Base-by-base conservation (phyloP, 1,140 invertebrate genomes). In the Pteromalus puparum region DNA sequence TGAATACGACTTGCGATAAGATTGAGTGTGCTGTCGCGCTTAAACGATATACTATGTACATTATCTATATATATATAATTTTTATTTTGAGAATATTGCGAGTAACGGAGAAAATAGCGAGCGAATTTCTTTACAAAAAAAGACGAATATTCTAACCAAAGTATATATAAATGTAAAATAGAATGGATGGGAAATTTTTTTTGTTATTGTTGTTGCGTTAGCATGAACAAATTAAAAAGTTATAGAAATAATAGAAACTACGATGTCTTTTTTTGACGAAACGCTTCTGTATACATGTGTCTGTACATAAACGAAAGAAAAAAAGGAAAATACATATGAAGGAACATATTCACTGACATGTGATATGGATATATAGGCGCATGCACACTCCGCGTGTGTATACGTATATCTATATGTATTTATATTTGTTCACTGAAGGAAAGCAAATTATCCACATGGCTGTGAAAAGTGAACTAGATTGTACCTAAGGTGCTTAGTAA, bases 391-490 rank as follows among this genome's bases (percentile, higher is more conserved):
- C 34, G 34, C 46, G 67, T 84, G 34, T 75, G 70, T 75, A 48
- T 75, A 81, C 48, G 83, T 80, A 81, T 84, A 83, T 89, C 81
- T 87, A 86, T 89, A 83, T 83, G 83, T 89, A 90, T 88, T 80
- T 90, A 88, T 89, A 89, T 84, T 87, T 88, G 91, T 92, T 92
- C 90, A 93, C 91, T 92, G 90, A 92, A 91, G 91, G 90, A 92
- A 92, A 92, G 91, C 90, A 91, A 92, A 92, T 92, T 92, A 90
- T 93, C 90, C 89, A 91, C 92, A 92, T 92, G 92, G 92, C 92
- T 93, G 92, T 93, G 92, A 93, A 92, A 92, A 93, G 91, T 93
- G 92, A 93, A 93, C 92, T 92, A 92, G 90, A 92, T 91, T 88
- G 92, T 92, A 93, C 91, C 91, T 93, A 93, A 93, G 92, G 91